phyloP scores from a whole-genome alignment of 2,113 vertebrate genomes.

The Muscicapa adusta region DNA sequence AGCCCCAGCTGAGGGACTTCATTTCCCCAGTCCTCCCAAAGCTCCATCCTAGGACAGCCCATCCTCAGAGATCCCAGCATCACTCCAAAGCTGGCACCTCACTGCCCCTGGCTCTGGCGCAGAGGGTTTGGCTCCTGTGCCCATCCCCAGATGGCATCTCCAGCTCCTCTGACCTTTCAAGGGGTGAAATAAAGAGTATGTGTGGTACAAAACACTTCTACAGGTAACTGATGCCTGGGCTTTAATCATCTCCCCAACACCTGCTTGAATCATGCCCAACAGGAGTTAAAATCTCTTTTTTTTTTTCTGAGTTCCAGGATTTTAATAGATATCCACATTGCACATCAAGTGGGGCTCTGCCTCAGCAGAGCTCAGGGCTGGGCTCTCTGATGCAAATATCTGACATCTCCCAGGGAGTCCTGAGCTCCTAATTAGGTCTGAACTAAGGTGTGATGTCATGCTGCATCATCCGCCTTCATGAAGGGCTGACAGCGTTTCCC shows the following conservation, averaged over 20 bases:
- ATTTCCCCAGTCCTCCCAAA: fast-evolving
- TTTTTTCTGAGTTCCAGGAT: background rate
- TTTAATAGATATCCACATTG: background rate
- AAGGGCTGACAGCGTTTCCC: background rate
- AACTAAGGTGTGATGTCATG: background rate
- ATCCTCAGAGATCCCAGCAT: fast-evolving
- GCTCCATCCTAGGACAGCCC: fast-evolving
- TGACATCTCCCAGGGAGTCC: fast-evolving
- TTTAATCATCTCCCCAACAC: background rate
- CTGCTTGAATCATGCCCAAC: background rate
- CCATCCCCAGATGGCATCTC: fast-evolving
- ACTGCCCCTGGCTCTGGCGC: fast-evolving
- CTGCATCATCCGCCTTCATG: background rate
- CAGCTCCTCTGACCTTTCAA: fast-evolving
- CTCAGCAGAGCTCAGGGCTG: background rate
- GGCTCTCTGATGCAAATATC: background rate
- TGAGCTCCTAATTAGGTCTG: background rate
- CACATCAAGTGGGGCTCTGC: background rate
- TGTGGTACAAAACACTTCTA: background rate
- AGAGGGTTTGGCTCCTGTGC: background rate
- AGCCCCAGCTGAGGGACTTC: fast-evolving
- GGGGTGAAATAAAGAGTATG: fast-evolving
- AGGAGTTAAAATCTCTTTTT: background rate
- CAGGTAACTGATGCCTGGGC: background rate
- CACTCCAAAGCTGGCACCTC: fast-evolving